A percentile compares a stretch with the other conserved stretches of the same genome.
These are phyloP conservation scores for Sminthurides aquaticus DNA, from an alignment of 2,888 invertebrate species.

Conservation along the genomic window DNA sequence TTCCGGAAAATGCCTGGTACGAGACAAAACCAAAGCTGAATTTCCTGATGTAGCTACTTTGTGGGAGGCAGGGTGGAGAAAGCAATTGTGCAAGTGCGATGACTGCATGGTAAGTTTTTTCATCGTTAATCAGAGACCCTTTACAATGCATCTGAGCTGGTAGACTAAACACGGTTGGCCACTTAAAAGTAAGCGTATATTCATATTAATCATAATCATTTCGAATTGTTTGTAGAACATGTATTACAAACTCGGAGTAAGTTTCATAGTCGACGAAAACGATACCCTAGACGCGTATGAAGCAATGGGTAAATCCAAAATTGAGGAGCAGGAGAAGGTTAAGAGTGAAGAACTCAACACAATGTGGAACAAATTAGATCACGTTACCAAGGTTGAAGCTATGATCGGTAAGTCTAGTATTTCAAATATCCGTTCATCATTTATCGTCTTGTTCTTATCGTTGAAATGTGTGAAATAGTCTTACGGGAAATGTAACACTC, in stretches of 20 bases:
- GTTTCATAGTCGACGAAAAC: slow-evolving; percentile 17
- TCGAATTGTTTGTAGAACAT: slow-evolving; percentile 12
- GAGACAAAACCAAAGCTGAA: slow-evolving; percentile 46
- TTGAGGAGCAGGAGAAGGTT: slow-evolving; percentile 4
- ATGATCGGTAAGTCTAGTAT: slow-evolving; percentile 24
- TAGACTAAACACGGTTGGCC: too few species aligned
- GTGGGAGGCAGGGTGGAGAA: slow-evolving; percentile 69
- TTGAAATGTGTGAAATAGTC: background rate
- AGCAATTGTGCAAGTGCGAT: slow-evolving; percentile 54
- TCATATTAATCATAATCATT: too few species aligned
- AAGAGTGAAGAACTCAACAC: slow-evolving; percentile 10
- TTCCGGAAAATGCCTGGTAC: background rate
- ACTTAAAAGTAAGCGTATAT: too few species aligned
- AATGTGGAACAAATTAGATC: slow-evolving; percentile 19
- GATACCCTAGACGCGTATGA: slow-evolving; percentile 25
- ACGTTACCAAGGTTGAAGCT: slow-evolving; percentile 25
- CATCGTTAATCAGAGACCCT: background rate
- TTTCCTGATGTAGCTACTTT: slow-evolving; percentile 59
- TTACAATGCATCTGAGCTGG: too few species aligned
- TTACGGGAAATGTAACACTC: background rate
- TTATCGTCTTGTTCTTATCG: background rate
- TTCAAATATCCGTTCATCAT: too few species aligned
- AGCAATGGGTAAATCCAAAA: slow-evolving; percentile 18
- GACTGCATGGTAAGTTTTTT: slow-evolving; percentile 48
- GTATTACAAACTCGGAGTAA: slow-evolving; percentile 15